Conservation (phyloP, 2,888 invertebrate species). For the Uloborus plumipes region DNA sequence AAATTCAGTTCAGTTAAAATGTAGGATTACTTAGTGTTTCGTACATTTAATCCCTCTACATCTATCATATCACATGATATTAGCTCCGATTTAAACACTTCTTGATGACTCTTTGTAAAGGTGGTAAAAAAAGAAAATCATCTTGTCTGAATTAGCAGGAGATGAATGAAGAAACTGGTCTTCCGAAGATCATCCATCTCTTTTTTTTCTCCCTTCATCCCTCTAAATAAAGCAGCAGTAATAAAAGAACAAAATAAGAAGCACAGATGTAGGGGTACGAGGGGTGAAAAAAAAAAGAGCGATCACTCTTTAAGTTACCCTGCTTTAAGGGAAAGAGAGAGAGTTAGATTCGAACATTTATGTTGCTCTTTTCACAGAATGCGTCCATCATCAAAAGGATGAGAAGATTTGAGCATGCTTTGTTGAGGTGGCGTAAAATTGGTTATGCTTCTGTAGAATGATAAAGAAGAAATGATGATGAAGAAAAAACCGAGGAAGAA, state of each 20-base stretch:
- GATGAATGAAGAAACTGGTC: slow-evolving; percentile 33
- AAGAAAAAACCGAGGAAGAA: slow-evolving; percentile 55
- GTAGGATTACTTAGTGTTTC: no score
- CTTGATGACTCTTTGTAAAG: no score
- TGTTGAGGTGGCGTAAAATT: slow-evolving; percentile 60
- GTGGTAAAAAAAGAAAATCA: slow-evolving; percentile 16
- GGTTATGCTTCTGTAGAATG: slow-evolving; percentile 47
- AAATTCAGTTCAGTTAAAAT: no score
- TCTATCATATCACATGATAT: no score
- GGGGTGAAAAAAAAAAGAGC: slow-evolving; percentile 8
- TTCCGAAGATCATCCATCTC: slow-evolving; percentile 47
- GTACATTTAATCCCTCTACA: no score
- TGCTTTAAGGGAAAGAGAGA: slow-evolving; percentile 43
- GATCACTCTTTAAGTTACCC: slow-evolving; percentile 54
- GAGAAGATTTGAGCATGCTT: slow-evolving; percentile 46
- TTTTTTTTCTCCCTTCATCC: slow-evolving; percentile 21
- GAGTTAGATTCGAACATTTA: slow-evolving; percentile 36
- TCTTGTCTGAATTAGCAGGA: slow-evolving; percentile 45
- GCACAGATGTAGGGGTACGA: slow-evolving; percentile 6
- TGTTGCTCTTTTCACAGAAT: slow-evolving; percentile 63
- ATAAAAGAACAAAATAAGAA: slow-evolving; percentile 8
- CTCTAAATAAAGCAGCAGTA: slow-evolving; percentile 41
- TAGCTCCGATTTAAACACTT: no score
- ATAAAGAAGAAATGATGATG: slow-evolving; percentile 60
- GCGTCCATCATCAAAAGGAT: slow-evolving; percentile 47